Evolutionary conservation across 2,113 vertebrate species (phyloP).

Genomic region (Entelurus aequoreus): DNA sequence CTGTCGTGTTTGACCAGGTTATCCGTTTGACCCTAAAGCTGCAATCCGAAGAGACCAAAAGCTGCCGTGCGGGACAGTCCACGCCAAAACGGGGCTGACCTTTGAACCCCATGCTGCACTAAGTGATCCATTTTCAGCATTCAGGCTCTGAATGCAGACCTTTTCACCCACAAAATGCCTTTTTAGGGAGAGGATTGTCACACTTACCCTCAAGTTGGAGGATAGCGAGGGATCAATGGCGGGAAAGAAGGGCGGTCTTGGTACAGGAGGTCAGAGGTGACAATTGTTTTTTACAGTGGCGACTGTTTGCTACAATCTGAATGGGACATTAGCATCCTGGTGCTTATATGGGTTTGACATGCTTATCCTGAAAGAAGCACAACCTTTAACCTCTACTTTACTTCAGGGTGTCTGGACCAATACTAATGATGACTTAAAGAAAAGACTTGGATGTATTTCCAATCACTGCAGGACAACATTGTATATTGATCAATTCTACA

Average conservation of each 20-base stretch:
- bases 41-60: slow-evolving; percentile 1
- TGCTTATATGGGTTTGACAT: slow-evolving; percentile 45
- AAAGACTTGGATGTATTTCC: neutral
- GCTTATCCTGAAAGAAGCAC: slow-evolving; percentile 25
- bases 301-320: slow-evolving; percentile 39
- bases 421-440: slow-evolving; percentile 7
- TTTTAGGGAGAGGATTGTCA: slow-evolving; percentile 57
- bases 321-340: slow-evolving; percentile 40
- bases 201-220: slow-evolving; percentile 55
- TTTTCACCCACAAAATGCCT: slow-evolving; percentile 49
- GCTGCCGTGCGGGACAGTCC: slow-evolving; percentile 11
- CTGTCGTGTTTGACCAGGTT: slow-evolving; percentile 14
- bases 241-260: slow-evolving; percentile 35
- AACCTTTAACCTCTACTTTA: slow-evolving; percentile 36
- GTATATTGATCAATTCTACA: too few species aligned
- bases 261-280: slow-evolving; percentile 58
- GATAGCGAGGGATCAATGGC: slow-evolving; percentile 57
- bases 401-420: slow-evolving; percentile 15
- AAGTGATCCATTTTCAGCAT: slow-evolving; percentile 22
- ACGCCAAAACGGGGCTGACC: slow-evolving; percentile 14
- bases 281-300: slow-evolving; percentile 28
- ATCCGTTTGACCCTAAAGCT: slow-evolving; percentile 22
- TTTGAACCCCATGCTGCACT: slow-evolving; percentile 32
- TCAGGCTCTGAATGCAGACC: slow-evolving; percentile 2
- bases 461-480: too few species aligned